Evolutionary conservation across 2,797 vertebrate species (phyloP).

Genomic region (Paratrypauchen microcephalus): DNA sequence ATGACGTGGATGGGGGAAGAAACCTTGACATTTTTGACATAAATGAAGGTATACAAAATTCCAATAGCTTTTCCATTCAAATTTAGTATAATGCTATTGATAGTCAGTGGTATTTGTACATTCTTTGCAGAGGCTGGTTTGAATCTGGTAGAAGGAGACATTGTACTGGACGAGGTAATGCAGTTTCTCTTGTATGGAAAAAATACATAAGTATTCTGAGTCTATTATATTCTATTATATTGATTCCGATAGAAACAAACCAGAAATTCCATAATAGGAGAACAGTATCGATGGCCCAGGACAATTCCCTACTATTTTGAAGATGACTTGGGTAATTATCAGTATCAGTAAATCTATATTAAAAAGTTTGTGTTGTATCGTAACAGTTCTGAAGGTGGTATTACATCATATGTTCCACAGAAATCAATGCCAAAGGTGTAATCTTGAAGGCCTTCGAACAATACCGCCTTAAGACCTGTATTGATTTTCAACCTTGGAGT

Average conservation of each 20-base stretch:
- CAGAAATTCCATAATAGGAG: constrained; percentile 87
- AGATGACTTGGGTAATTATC: constrained; percentile 83
- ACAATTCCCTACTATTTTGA: constrained; percentile 88
- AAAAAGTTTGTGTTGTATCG: not conserved
- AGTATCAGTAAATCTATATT: not conserved
- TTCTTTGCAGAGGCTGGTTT: constrained; percentile 79
- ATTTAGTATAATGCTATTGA: not conserved
- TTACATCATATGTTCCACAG: constrained; percentile 64
- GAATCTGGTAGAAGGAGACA: constrained; percentile 90
- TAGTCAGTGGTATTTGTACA: constrained; percentile 1
- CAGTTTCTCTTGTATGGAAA: not conserved
- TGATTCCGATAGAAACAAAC: constrained; percentile 59
- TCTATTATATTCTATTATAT: constrained; percentile 23
- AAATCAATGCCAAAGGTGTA: constrained; percentile 92
- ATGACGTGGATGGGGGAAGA: constrained; percentile 83
- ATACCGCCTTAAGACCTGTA: constrained; percentile 92
- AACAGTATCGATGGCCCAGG: constrained; percentile 86
- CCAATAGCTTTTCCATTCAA: not conserved
- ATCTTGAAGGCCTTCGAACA: constrained; percentile 93
- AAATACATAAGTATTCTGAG: not conserved
- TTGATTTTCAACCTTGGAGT: constrained; percentile 91
- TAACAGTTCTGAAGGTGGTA: not conserved
- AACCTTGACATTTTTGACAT: constrained; percentile 90
- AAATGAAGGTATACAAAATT: constrained; percentile 82
- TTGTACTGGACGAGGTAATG: constrained; percentile 80